A percentile compares a stretch with the other conserved stretches of the same genome.
phyloP scores from a whole-genome alignment of 1,140 invertebrate species.

The Bombus confusus region DNA sequence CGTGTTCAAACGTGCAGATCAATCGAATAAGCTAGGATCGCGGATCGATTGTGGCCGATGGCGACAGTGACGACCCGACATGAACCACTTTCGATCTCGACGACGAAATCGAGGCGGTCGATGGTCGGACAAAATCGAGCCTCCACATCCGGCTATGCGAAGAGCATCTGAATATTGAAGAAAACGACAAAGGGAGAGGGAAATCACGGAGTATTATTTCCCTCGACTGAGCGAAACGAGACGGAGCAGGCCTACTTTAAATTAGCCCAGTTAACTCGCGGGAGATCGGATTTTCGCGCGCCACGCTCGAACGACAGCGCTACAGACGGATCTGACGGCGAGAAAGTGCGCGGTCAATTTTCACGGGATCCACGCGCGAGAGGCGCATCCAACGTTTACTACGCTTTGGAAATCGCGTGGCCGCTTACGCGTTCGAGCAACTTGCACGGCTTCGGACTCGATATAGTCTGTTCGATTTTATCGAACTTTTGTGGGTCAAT shows the following conservation, averaged over 20 bases:
- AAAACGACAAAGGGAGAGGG: background rate
- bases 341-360: slow-evolving; percentile 75
- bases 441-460: background rate
- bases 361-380: slow-evolving; percentile 39
- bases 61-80: background rate
- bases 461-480: background rate
- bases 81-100: slow-evolving; percentile 74
- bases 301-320: slow-evolving; percentile 70
- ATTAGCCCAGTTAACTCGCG: slow-evolving; percentile 69
- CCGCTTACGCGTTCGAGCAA: background rate
- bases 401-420: slow-evolving; percentile 6
- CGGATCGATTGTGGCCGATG: background rate
- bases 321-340: slow-evolving; percentile 63
- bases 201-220: slow-evolving; percentile 30
- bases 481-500: background rate
- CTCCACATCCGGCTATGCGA: background rate
- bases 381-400: slow-evolving; percentile 1
- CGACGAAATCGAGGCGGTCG: slow-evolving; percentile 54
- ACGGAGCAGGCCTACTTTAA: slow-evolving; percentile 71
- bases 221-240: slow-evolving; percentile 59
- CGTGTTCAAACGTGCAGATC: background rate
- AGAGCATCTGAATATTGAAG: background rate
- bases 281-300: slow-evolving; percentile 73
- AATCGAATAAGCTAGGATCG: background rate
- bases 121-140: background rate